Base-by-base conservation (phyloP, 2,888 invertebrate genomes). In the Hipparchia semele region DNA sequence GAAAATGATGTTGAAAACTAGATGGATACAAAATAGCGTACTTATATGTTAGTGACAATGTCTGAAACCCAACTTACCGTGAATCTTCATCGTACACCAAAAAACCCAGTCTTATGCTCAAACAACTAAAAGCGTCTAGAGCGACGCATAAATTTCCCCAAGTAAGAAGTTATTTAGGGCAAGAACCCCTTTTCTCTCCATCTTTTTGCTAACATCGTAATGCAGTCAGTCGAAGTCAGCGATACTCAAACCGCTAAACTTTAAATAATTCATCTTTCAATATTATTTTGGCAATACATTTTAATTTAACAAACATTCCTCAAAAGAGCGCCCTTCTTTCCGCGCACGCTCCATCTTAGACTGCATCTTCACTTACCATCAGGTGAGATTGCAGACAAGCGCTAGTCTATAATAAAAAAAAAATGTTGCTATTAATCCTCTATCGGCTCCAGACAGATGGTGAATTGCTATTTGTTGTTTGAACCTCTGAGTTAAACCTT, bases 91-190 rank as follows among this genome's bases (percentile, higher is more conserved):
- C 23, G 23, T 23, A 23, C 23, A 58, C 65, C 23, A 23, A 74
- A 71, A 68, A 76, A 74, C 72, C 68, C 61, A 39, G 70, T 76
- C 65, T 76, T 65, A 70, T 51, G 62, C 62, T 72, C 67, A 73
- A 76, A 75, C 71, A 77, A 79, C 78, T 78, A 74, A 79, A 74
- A 75, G 77, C 77, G 70, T 77, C 76, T 77, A 75, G 73, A 73
- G 60, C 60, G 70, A 64, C 69, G 73, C 76, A 77, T 77, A 76
- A 78, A 79, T 79, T 79, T 77, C 70, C 74, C 73, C 78, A 74
- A 76, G 77, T 74, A 76, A 76, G 73, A 78, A 78, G 78, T 79
- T 79, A 78, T 78, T 78, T 70, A 70, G 75, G 77, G 75, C 78
- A 77, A 78, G 73, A 70, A 75, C 74, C 71, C 71, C 71, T 76